Evolutionary conservation across 2,888 invertebrate genomes (phyloP).

Genomic region (Fragum sueziense): DNA sequence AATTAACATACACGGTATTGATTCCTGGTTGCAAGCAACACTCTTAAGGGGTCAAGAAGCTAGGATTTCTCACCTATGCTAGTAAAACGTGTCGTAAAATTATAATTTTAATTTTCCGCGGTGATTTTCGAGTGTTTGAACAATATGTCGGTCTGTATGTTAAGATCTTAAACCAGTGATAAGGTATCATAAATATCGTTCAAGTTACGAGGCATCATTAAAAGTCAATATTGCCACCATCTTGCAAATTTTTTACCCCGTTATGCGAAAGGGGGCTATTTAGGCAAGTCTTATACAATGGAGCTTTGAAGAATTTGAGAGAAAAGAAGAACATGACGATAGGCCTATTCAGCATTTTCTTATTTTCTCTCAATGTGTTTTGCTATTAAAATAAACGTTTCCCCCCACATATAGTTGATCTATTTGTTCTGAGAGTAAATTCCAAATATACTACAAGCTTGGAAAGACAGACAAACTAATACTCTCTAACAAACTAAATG

Average conservation of each 20-base stretch:
- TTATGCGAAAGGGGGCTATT: too few relatives aligned
- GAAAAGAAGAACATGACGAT: background rate
- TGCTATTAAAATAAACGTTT: too few relatives aligned
- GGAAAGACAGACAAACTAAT: too few relatives aligned
- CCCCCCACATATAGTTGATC: too few relatives aligned
- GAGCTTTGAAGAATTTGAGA: background rate
- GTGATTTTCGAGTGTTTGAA: constrained; percentile 50
- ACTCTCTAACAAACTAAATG: too few relatives aligned
- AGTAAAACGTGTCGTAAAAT: constrained; percentile 58
- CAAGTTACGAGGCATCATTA: constrained; percentile 22
- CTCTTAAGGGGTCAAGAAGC: constrained; percentile 39
- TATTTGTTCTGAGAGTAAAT: too few relatives aligned
- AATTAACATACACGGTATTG: too few relatives aligned
- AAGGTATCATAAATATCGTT: constrained; percentile 42
- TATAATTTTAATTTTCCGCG: constrained; percentile 49
- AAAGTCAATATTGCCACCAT: constrained; percentile 21
- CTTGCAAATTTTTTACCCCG: constrained; percentile 5
- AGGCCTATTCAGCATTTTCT: background rate
- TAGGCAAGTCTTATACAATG: too few relatives aligned
- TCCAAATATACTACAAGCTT: too few relatives aligned
- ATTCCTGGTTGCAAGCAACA: too few relatives aligned
- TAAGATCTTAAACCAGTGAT: constrained; percentile 40
- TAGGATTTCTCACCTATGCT: constrained; percentile 49
- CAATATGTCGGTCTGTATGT: constrained; percentile 39
- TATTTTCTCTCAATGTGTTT: background rate